Conservation (phyloP, 2,113 vertebrate genomes). For the Mastomys natalensis region DNA sequence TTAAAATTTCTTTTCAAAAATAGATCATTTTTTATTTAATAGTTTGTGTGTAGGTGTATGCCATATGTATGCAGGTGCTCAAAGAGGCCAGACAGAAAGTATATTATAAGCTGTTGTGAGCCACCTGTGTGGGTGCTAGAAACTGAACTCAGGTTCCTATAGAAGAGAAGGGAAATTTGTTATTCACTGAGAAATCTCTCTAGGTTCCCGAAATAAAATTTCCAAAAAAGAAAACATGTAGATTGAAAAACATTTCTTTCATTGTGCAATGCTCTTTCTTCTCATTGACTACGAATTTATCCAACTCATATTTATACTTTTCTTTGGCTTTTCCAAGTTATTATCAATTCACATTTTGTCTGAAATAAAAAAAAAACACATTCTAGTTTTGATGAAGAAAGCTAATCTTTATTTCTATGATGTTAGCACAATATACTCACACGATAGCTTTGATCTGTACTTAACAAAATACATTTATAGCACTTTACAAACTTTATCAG, state of each 20-base stretch:
- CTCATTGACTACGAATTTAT: not conserved
- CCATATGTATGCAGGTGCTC: not conserved
- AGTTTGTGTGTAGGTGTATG: not conserved
- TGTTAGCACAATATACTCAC: slow-evolving; percentile 92
- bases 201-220: not conserved
- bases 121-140: not conserved
- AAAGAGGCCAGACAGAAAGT: not conserved
- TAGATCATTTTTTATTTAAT: not conserved
- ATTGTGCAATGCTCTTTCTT: not conserved
- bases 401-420: slow-evolving; percentile 91
- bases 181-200: not conserved
- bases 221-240: not conserved
- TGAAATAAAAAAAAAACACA: slow-evolving; percentile 64
- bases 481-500: slow-evolving; percentile 91
- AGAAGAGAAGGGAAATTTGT: not conserved
- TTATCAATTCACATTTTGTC: not conserved
- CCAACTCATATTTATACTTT: not conserved
- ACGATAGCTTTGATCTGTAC: slow-evolving; percentile 90
- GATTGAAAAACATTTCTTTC: slow-evolving; percentile 11
- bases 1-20: not conserved
- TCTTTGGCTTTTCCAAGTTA: not conserved
- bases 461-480: slow-evolving; percentile 94
- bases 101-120: too few species aligned
- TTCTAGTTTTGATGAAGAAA: slow-evolving; percentile 84
- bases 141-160: not conserved